Base-by-base conservation (phyloP, 2,888 invertebrate species). In the Drosophila multiciliata region DNA sequence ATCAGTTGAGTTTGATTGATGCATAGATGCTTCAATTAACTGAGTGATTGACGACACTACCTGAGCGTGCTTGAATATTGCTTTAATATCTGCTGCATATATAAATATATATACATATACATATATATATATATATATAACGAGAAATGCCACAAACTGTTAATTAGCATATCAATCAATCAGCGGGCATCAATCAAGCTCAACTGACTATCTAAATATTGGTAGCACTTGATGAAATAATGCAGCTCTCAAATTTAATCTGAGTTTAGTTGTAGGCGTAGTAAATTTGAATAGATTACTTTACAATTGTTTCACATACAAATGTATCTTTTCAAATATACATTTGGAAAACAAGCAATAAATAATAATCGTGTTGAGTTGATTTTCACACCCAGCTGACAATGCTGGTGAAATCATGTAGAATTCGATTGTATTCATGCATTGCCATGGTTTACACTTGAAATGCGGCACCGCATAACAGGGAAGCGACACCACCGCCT, bases 1-100 rank as follows among this genome's bases (percentile, higher is more conserved):
- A 71, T 68, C 62, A 50, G 82, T 68, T 84, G 63, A 70, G 38
- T 72, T 85, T 89, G 89, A 85, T 89, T 84, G 84, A 89, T 89
- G 82, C 66, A 63, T 35, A 53, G 66, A 62, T 52, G 52, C 36
- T 60, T 48, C 40, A 64, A 63, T 70, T 74, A 70, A 66, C 70
- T 68, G 66, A 83, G 67, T 78, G 75, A 83, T 76, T 80, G 80
- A 77, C 82, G 49, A 4, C 12, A 23, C 38, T 59, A 48, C 55
- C 58, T 45, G 45, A 8, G 45, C 45, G 15, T 45, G 15, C 20
- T 40, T 66, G 20, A 35, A 35, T 33, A 20, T 40, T 38, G 38
- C 8, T 23, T 64, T 45, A 45, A 45, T 45, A 45, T 12, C 6
- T 20, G 20, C 7, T 20, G 32, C 36, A 15, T 15, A 15, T 6